Evolutionary conservation across 2,888 invertebrate species (phyloP).

Genomic region (Venusia cambrica): DNA sequence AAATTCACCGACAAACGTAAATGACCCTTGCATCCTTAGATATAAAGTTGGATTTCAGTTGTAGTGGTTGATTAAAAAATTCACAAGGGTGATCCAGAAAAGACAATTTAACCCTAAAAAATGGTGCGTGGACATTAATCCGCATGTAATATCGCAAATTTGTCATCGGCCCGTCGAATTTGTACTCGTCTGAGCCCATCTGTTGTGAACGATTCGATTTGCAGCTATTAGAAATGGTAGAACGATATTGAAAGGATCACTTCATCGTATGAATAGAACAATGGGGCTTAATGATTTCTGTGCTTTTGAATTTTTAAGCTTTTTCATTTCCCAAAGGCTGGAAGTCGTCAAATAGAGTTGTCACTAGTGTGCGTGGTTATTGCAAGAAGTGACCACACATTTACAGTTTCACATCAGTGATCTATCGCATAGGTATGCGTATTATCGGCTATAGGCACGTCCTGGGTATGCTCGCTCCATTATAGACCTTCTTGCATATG

Average conservation of each 20-base stretch:
- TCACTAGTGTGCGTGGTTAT: no score
- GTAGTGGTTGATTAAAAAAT: constrained; percentile 26
- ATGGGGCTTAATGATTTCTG: constrained; percentile 16
- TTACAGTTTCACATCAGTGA: no score
- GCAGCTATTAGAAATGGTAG: constrained; percentile 56
- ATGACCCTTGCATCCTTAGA: constrained; percentile 29
- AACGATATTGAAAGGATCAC: constrained; percentile 40
- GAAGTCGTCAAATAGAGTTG: no score
- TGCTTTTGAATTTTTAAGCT: constrained; percentile 11
- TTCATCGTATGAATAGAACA: constrained; percentile 53
- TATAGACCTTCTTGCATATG: no score
- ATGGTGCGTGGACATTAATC: constrained; percentile 77
- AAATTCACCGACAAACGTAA: constrained; percentile 23
- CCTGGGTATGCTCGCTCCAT: no score
- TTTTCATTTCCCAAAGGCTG: no score
- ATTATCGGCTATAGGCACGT: no score
- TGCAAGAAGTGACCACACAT: no score
- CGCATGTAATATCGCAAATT: constrained; percentile 80
- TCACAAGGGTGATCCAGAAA: constrained; percentile 55
- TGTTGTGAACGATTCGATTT: constrained; percentile 71
- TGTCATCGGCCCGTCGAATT: constrained; percentile 70
- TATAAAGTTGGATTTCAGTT: constrained; percentile 34
- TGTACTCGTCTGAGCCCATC: constrained; percentile 52
- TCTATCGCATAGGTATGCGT: no score
- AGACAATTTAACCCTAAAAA: constrained; percentile 82